These are phyloP conservation scores for Hydriomena furcata DNA, from an alignment of 2,888 invertebrate genomes.

Conservation along the genomic window DNA sequence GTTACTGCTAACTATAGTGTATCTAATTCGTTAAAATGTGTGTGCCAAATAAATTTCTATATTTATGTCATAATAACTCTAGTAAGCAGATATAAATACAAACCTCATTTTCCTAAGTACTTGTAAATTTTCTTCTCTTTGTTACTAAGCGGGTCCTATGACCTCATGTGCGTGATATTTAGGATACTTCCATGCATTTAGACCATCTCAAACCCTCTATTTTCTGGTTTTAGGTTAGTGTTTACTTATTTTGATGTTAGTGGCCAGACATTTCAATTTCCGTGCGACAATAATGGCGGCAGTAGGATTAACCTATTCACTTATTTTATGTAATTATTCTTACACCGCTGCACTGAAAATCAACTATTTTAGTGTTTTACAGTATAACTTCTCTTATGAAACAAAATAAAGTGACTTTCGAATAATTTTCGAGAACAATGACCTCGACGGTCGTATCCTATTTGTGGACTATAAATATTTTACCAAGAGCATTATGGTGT, in stretches of 20 bases:
- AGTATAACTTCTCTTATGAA: slow-evolving; percentile 68
- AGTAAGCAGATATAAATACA: slow-evolving; percentile 57
- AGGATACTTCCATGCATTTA: slow-evolving; percentile 29
- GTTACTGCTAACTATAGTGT: slow-evolving; percentile 60
- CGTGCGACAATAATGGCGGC: slow-evolving; percentile 83
- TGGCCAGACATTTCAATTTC: slow-evolving; percentile 76
- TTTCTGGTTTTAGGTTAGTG: slow-evolving; percentile 62
- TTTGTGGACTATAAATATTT: slow-evolving; percentile 78
- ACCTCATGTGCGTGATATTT: slow-evolving; percentile 36
- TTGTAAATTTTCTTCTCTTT: slow-evolving; percentile 61
- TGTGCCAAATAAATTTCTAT: slow-evolving; percentile 32
- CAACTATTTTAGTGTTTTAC: slow-evolving; percentile 57
- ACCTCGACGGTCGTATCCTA: slow-evolving; percentile 76
- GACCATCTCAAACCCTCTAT: slow-evolving; percentile 3
- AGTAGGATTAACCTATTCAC: slow-evolving; percentile 79
- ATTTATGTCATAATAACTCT: slow-evolving; percentile 49
- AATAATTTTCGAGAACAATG: slow-evolving; percentile 74
- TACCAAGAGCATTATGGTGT: slow-evolving; percentile 69
- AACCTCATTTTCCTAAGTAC: slow-evolving; percentile 75
- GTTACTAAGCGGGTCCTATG: slow-evolving; percentile 63
- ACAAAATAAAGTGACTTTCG: slow-evolving; percentile 63
- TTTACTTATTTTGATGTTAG: slow-evolving; percentile 82
- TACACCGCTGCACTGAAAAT: slow-evolving; percentile 41
- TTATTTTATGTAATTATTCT: slow-evolving; percentile 59
- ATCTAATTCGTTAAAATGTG: slow-evolving; percentile 35